Percentiles rank a stretch among this genome's conserved stretches.
Conservation (phyloP, 2,797 vertebrate genomes). For the Nyctibius grandis region DNA sequence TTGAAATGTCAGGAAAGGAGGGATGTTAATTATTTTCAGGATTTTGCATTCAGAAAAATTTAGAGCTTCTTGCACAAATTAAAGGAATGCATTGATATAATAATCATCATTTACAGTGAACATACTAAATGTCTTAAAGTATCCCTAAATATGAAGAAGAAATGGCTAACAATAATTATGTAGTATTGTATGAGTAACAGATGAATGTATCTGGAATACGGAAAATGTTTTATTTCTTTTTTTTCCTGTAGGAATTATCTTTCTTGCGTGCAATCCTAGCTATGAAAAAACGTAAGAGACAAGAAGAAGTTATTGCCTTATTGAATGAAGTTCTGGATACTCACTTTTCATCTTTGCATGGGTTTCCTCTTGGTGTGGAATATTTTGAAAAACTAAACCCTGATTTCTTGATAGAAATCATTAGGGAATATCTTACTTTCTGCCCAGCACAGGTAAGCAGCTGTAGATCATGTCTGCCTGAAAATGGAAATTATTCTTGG, state of each 20-base stretch:
- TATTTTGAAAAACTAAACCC: slow-evolving; percentile 97
- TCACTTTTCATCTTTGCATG: slow-evolving; percentile 88
- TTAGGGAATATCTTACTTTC: slow-evolving; percentile 87
- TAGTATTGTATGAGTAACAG: neutral
- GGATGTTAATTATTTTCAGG: neutral
- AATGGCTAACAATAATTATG: neutral
- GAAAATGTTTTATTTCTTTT: neutral
- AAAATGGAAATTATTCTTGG: neutral
- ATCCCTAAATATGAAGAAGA: neutral
- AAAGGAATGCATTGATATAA: neutral
- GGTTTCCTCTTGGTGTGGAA: slow-evolving; percentile 89
- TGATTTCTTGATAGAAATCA: slow-evolving; percentile 92
- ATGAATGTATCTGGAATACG: neutral
- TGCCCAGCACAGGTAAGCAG: slow-evolving; percentile 87
- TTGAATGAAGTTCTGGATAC: slow-evolving; percentile 91
- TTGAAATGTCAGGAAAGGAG: neutral
- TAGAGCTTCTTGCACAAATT: neutral
- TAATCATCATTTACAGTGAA: neutral
- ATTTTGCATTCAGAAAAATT: neutral
- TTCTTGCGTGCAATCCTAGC: slow-evolving; percentile 87
- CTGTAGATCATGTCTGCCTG: neutral
- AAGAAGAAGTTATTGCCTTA: slow-evolving; percentile 85
- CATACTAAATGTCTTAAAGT: neutral
- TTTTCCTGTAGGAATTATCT: slow-evolving; percentile 82
- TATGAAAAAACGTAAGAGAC: slow-evolving; percentile 79